Evolutionary conservation across 2,888 invertebrate genomes (phyloP).

Genomic region (Stictocephala bisonia): DNA sequence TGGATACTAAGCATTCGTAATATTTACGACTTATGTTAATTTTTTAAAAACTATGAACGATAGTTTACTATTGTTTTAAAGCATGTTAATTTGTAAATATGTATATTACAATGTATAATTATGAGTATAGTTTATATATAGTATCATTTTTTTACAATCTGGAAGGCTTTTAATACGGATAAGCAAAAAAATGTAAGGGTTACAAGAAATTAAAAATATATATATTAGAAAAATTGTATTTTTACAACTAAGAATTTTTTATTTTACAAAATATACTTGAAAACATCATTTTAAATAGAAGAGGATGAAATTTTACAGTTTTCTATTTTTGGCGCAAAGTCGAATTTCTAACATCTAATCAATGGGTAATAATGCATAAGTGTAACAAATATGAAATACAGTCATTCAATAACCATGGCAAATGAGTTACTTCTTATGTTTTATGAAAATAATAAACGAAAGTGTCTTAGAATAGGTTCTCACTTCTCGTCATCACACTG

Average conservation of each 20-base stretch:
- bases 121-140: not conserved
- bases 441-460: not conserved
- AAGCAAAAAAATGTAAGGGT: not conserved
- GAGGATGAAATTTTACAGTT: no score
- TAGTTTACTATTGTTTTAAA: not conserved
- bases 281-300: no score
- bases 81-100: not conserved
- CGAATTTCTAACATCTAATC: no score
- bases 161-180: not conserved
- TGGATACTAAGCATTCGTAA: not conserved
- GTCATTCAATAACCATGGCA: no score
- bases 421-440: no score
- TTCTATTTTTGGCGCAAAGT: no score
- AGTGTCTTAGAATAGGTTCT: slow-evolving; percentile 2
- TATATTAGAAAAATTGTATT: not conserved
- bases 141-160: not conserved
- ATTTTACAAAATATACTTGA: no score
- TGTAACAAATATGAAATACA: no score
- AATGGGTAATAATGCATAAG: no score
- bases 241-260: not conserved
- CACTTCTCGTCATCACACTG: slow-evolving; percentile 33
- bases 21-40: slow-evolving; percentile 4
- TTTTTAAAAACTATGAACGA: not conserved
- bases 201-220: not conserved
- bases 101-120: not conserved